Conservation (phyloP, 1,140 invertebrate genomes). For the Lepidurus arcticus region DNA sequence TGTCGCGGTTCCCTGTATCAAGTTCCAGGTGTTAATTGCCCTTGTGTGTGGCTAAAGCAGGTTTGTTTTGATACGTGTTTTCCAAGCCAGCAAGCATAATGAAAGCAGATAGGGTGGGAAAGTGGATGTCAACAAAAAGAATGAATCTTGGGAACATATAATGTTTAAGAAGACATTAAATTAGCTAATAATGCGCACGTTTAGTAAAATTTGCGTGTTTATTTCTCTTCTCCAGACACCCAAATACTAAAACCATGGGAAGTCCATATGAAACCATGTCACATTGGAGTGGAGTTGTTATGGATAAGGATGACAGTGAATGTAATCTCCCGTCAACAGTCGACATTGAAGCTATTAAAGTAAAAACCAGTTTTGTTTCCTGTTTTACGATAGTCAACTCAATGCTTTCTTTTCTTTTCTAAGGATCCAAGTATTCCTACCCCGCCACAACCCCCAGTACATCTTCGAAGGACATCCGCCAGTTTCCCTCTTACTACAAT, state of each 20-base stretch:
- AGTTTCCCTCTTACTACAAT: conserved; percentile 3
- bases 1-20: background rate
- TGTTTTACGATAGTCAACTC: background rate
- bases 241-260: background rate
- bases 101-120: conserved; percentile 10
- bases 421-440: conserved; percentile 7
- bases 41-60: background rate
- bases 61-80: conserved; percentile 13
- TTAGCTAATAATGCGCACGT: background rate
- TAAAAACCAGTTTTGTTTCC: conserved; percentile 33
- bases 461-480: background rate
- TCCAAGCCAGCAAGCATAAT: background rate
- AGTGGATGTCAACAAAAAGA: conserved; percentile 18
- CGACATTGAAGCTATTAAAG: conserved; percentile 57
- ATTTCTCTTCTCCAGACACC: background rate
- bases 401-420: background rate
- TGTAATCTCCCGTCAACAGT: conserved; percentile 57
- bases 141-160: background rate
- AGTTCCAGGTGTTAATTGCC: conserved; percentile 16
- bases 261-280: conserved; percentile 42
- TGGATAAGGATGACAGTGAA: conserved; percentile 52
- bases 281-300: conserved; percentile 54
- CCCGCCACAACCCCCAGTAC: background rate
- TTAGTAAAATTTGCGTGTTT: background rate
- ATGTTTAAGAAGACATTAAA: background rate